These are phyloP conservation scores for Hyla sarda DNA, from an alignment of 2,113 vertebrate species.

Conservation along the genomic window DNA sequence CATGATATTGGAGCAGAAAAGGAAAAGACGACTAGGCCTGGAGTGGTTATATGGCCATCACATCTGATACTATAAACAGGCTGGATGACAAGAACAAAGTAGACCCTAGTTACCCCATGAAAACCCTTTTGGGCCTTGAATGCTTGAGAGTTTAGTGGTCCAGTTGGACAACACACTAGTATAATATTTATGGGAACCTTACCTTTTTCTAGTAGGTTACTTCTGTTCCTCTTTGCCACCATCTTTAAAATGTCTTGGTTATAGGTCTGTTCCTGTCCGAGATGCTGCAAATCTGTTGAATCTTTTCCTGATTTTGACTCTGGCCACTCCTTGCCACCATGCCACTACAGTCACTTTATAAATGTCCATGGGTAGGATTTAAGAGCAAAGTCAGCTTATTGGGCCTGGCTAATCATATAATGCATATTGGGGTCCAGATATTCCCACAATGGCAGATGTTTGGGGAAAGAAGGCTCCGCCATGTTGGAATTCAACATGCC, in stretches of 20 bases:
- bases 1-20: neutral
- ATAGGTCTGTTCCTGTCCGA: no score
- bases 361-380: no score
- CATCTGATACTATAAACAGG: neutral
- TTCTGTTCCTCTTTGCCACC: no score
- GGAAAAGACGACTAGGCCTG: neutral
- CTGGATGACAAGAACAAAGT: neutral
- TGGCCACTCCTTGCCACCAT: neutral
- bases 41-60: neutral
- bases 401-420: no score
- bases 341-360: neutral
- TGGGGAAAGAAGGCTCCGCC: no score
- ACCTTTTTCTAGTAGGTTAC: neutral
- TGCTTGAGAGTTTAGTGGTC: neutral
- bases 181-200: neutral
- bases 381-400: no score
- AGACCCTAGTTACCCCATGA: neutral
- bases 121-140: neutral
- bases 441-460: neutral
- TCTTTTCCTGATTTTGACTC: neutral
- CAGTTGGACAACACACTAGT: neutral
- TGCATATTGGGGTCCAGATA: no score
- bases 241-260: no score
- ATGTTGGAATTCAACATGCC: no score
- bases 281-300: neutral